Conservation (phyloP, 2,888 invertebrate species). For the Diplolepis rosae region DNA sequence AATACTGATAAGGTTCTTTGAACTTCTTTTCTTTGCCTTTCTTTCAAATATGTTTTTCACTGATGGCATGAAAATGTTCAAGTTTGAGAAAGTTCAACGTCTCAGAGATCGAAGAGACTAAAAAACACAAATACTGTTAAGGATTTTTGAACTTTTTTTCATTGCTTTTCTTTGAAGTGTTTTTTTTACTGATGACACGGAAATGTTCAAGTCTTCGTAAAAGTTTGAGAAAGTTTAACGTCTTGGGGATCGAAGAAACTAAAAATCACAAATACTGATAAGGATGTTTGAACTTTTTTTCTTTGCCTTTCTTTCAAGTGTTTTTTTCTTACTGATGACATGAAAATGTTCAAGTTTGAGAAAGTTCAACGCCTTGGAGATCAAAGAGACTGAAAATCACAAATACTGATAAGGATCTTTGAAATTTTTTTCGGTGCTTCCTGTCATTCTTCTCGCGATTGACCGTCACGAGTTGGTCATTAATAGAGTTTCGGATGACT, state of each 20-base stretch:
- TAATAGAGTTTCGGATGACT: constrained; percentile 52
- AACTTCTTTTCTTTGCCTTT: constrained; percentile 1
- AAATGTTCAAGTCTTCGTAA: no score
- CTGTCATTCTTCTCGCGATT: constrained; percentile 40
- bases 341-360: neutral
- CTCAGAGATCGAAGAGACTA: neutral
- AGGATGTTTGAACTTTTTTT: no score
- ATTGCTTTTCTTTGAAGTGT: no score
- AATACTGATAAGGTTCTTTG: constrained; percentile 23
- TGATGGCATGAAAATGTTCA: neutral
- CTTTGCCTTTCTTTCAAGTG: no score
- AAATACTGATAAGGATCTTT: constrained; percentile 24
- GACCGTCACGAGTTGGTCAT: constrained; percentile 39
- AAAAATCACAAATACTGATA: no score
- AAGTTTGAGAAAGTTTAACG: no score
- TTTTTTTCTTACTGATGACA: neutral
- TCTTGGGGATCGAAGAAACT: no score
- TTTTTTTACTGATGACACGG: no score
- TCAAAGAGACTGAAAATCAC: neutral
- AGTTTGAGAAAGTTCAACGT: neutral
- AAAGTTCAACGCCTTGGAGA: neutral
- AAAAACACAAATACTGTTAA: constrained; percentile 9
- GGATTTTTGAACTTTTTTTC: constrained; percentile 16
- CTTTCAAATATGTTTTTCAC: neutral
- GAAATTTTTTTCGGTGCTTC: constrained; percentile 2